Evolutionary conservation across 2,113 vertebrate species (phyloP).

Genomic region (Callipepla squamata): DNA sequence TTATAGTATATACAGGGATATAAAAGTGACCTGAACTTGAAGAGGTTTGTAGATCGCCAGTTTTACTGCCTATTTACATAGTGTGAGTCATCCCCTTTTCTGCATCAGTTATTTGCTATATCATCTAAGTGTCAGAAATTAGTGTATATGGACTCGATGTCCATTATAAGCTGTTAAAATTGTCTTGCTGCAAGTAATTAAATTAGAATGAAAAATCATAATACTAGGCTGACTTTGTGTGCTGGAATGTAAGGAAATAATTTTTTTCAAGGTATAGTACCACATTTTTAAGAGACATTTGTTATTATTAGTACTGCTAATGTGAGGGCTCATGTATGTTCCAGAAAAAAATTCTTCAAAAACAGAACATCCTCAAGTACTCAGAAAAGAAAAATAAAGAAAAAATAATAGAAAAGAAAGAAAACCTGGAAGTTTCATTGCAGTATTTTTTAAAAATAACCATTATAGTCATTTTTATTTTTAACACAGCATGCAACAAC

Average conservation of each 20-base stretch:
- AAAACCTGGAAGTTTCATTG: not conserved
- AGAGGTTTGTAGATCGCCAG: not conserved
- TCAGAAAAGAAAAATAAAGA: not conserved
- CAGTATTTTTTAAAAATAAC: not conserved
- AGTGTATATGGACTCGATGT: not conserved
- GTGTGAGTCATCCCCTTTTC: not conserved
- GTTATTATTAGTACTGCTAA: not conserved
- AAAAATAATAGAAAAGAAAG: not conserved
- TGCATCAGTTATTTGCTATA: not conserved
- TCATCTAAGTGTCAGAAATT: not conserved
- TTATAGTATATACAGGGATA: not conserved
- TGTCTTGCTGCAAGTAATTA: not conserved
- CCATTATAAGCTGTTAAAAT: not conserved
- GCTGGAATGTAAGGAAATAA: not conserved
- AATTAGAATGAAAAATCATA: not conserved
- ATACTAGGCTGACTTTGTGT: not conserved
- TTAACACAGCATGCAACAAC: not conserved
- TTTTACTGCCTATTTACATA: not conserved
- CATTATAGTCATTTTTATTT: not conserved
- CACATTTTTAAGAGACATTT: not conserved
- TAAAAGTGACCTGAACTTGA: not conserved
- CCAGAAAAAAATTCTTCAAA: not conserved
- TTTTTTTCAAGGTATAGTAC: not conserved
- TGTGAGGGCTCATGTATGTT: not conserved
- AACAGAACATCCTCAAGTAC: not conserved